These are phyloP conservation scores for Erythrocercus mccallii DNA, from an alignment of 2,113 vertebrate genomes.

Conservation along the genomic window DNA sequence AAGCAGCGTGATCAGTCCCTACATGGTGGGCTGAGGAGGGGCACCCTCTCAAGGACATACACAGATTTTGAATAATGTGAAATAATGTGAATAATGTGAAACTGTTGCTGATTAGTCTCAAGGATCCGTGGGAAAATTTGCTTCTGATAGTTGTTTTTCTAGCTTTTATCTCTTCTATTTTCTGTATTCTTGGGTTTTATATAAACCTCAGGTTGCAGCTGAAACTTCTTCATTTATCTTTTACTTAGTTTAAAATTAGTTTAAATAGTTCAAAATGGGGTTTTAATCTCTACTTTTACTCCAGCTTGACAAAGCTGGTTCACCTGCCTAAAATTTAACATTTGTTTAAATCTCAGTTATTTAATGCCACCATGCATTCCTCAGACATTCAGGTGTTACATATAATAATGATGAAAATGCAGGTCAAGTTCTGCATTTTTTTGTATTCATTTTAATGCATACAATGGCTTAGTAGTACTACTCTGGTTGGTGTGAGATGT, in stretches of 20 bases:
- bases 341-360: not conserved
- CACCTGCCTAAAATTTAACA: not conserved
- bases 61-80: too few relatives aligned
- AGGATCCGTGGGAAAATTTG: not conserved
- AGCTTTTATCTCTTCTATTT: not conserved
- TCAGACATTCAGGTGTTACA: not conserved
- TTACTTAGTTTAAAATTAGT: not conserved
- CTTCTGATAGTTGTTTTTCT: not conserved
- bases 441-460: not conserved
- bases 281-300: not conserved
- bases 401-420: rapidly evolving
- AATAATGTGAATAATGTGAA: not conserved
- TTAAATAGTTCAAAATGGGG: not conserved
- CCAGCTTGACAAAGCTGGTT: not conserved
- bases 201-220: not conserved
- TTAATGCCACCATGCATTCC: not conserved
- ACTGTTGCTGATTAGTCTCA: not conserved
- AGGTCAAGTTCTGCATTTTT: not conserved
- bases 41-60: not conserved
- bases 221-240: not conserved
- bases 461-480: not conserved
- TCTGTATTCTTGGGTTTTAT: not conserved
- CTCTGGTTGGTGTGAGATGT: not conserved
- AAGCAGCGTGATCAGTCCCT: not conserved
- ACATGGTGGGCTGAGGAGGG: not conserved